Evolutionary conservation across 2,888 invertebrate species (phyloP).

Genomic region (Boloria euphrosyne): DNA sequence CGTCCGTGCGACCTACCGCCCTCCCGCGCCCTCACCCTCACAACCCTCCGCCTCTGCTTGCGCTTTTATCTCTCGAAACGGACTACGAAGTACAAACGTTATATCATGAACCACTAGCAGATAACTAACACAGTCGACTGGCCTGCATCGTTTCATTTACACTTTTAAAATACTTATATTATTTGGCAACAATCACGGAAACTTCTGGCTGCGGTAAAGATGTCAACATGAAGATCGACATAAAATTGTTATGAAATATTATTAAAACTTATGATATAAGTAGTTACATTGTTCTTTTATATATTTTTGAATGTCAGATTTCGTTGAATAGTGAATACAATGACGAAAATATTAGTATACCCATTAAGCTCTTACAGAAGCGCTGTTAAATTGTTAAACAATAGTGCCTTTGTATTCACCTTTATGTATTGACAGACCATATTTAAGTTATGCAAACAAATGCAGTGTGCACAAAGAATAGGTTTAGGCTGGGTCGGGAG

Average conservation of each 20-base stretch:
- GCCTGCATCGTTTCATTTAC: slow-evolving; percentile 10
- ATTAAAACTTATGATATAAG: slow-evolving; percentile 4
- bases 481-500: slow-evolving; percentile 24
- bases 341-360: neutral
- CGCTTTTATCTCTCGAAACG: slow-evolving; percentile 12
- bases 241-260: slow-evolving; percentile 9
- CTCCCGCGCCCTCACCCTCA: slow-evolving; percentile 41
- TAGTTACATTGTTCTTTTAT: too few species aligned
- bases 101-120: slow-evolving; percentile 13
- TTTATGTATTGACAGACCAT: slow-evolving; percentile 15
- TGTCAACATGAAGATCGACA: slow-evolving; percentile 12
- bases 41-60: slow-evolving; percentile 35
- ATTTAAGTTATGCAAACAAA: slow-evolving; percentile 24
- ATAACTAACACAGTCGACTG: slow-evolving; percentile 9
- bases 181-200: slow-evolving; percentile 27
- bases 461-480: slow-evolving; percentile 24
- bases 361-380: slow-evolving; percentile 19
- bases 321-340: neutral
- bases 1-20: slow-evolving; percentile 50
- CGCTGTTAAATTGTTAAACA: slow-evolving; percentile 20
- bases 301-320: too few species aligned
- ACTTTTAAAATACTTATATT: slow-evolving; percentile 25
- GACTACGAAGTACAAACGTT: slow-evolving; percentile 10
- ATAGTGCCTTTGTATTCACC: slow-evolving; percentile 18
- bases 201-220: slow-evolving; percentile 13